Conservation (phyloP, 2,888 invertebrate species). For the Mystacides longicornis region DNA sequence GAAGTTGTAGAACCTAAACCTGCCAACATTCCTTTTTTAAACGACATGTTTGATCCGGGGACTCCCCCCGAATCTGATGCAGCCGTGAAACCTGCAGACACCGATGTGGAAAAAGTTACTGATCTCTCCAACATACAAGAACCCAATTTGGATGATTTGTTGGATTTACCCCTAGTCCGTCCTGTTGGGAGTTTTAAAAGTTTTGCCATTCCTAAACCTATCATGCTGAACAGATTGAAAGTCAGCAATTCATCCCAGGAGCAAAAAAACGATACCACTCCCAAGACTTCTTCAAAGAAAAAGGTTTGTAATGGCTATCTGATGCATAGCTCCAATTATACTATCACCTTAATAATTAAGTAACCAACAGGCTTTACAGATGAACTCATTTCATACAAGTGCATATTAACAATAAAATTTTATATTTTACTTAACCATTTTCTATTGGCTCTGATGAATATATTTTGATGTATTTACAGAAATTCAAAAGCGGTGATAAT, state of each 20-base stretch:
- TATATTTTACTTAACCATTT: not conserved
- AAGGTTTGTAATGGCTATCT: constrained; percentile 12
- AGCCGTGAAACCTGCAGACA: not conserved
- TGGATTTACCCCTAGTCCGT: constrained; percentile 25
- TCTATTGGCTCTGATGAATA: not conserved
- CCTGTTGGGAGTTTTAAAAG: constrained; percentile 42
- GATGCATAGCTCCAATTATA: not conserved
- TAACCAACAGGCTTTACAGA: not conserved
- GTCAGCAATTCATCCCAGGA: constrained; percentile 25
- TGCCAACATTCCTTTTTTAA: constrained; percentile 41
- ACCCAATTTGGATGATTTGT: constrained; percentile 31
- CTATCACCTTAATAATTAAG: not conserved
- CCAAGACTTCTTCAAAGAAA: constrained; percentile 10
- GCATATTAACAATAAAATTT: not conserved
- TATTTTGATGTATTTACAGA: constrained; percentile 39
- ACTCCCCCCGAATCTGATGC: constrained; percentile 27
- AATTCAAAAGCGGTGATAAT: constrained; percentile 34
- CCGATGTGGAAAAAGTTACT: not conserved
- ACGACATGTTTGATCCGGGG: constrained; percentile 46
- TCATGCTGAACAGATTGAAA: constrained; percentile 44
- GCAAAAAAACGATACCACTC: not conserved
- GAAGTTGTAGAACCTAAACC: constrained; percentile 25
- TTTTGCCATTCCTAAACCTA: constrained; percentile 45
- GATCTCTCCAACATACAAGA: not conserved
- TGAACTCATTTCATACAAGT: not conserved